Base-by-base conservation (phyloP, 1,140 invertebrate species). In the Drosophila malerkotliana region DNA sequence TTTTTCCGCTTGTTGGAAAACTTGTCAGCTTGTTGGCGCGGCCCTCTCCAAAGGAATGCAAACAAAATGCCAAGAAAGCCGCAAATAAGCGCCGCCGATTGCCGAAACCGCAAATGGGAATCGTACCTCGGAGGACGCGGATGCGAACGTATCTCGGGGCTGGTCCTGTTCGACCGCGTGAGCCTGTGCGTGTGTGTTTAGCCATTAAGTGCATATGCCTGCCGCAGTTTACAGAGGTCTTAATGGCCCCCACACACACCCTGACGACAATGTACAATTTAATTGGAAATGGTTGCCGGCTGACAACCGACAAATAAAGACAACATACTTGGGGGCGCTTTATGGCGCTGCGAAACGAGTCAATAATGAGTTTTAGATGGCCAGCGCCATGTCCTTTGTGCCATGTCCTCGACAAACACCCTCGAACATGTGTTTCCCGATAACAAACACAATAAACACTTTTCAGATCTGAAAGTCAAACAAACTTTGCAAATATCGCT, bases 141-240 rank as follows among this genome's bases (percentile, higher is more conserved):
- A 68, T 68, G 57, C 48, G 51, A 67, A 56, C 37, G 55, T 69
- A 51, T 64, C 51, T n/a, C 28, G 8, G 14, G 56, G 37, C 51
- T 48, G 34, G 34, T 55, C 32, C 53, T 28, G 28, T 21, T 47
- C n/a, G 39, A 18, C 39, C 39, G 34, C 39, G 41, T 1, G 12
- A 12, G 37, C 8, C 7, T 4, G 32, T 56, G 47, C 28, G 49
- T 64, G 76, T 83, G 44, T 63, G 53, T 44, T 75, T 71, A 69
- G 77, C 82, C 81, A 85, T 85, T 85, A 78, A 85, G 77, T 87
- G 81, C 82, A 85, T 80, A 77, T 85, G 80, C 77, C 69, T 80
- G 64, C 74, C 69, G 66, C 53, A 75, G 71, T 74, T 74, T 74
- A 64, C 71, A 75, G 51, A 74, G 71, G 72, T 74, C 71, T 75